Conservation (phyloP, 2,113 vertebrate species). For the Neogale vison region DNA sequence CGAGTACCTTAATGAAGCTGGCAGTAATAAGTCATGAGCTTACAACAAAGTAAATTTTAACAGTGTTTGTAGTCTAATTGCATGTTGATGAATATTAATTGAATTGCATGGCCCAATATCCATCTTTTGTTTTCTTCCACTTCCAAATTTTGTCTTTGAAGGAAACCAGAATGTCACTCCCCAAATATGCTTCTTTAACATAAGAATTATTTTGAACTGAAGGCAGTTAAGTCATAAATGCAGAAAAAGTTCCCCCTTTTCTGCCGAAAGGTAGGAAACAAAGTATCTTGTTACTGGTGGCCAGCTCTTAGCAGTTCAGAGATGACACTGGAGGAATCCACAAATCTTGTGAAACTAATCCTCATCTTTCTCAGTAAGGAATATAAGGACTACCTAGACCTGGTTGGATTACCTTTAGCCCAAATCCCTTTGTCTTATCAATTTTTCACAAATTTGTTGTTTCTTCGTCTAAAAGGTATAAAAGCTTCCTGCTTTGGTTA, state of each 20-base stretch:
- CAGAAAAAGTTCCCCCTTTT: neutral
- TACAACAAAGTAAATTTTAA: neutral
- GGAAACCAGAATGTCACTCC: neutral
- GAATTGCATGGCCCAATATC: neutral
- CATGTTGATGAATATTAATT: neutral
- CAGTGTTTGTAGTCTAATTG: neutral
- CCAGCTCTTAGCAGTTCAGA: neutral
- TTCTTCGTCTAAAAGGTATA: neutral
- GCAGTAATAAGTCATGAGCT: neutral
- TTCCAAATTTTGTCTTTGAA: neutral
- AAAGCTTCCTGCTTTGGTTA: neutral
- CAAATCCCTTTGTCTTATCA: neutral
- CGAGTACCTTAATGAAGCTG: neutral
- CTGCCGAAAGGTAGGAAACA: neutral
- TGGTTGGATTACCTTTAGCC: neutral
- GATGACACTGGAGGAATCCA: neutral
- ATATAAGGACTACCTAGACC: neutral
- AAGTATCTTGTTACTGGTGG: neutral
- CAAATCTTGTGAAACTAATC: neutral
- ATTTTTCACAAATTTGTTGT: neutral
- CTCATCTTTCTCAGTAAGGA: neutral
- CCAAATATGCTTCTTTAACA: neutral
- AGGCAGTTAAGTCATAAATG: neutral
- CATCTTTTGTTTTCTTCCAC: neutral
- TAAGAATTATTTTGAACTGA: neutral